These are phyloP conservation scores for Ciconia nigra DNA, from an alignment of 2,797 vertebrate species.

Conservation along the genomic window DNA sequence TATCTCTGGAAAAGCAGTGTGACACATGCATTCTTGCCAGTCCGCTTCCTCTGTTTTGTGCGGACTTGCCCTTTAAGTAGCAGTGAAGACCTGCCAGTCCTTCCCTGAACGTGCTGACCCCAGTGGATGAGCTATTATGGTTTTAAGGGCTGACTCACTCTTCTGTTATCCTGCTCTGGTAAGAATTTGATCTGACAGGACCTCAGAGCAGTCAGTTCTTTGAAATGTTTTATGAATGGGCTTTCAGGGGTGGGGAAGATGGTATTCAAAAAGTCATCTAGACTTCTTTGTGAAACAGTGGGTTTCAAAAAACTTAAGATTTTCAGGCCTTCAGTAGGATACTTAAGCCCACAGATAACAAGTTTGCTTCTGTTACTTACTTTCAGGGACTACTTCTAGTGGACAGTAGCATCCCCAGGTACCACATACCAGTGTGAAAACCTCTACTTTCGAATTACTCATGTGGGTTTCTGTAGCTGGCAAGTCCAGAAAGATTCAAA, in stretches of 20 bases:
- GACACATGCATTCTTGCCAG: neutral
- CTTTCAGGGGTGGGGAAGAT: neutral
- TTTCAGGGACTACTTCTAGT: neutral
- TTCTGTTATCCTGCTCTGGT: neutral
- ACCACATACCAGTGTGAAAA: neutral
- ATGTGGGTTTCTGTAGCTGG: neutral
- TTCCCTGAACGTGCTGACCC: neutral
- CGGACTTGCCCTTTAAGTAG: neutral
- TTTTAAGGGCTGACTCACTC: neutral
- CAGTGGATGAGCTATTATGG: neutral
- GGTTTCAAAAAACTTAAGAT: neutral
- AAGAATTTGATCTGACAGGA: neutral
- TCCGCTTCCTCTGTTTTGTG: neutral
- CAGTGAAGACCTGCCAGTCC: neutral
- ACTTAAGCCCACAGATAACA: neutral
- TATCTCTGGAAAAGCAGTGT: neutral
- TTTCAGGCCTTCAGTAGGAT: neutral
- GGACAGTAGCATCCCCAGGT: neutral
- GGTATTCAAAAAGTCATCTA: neutral
- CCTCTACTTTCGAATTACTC: neutral
- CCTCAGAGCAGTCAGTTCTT: neutral
- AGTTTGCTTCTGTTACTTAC: neutral
- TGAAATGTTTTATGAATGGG: neutral
- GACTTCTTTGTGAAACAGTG: neutral
- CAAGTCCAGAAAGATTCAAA: neutral